A percentile compares a stretch with the other conserved stretches of the same genome.
Evolutionary conservation across 2,113 vertebrate genomes (phyloP).

Genomic region (Gambusia holbrooki): DNA sequence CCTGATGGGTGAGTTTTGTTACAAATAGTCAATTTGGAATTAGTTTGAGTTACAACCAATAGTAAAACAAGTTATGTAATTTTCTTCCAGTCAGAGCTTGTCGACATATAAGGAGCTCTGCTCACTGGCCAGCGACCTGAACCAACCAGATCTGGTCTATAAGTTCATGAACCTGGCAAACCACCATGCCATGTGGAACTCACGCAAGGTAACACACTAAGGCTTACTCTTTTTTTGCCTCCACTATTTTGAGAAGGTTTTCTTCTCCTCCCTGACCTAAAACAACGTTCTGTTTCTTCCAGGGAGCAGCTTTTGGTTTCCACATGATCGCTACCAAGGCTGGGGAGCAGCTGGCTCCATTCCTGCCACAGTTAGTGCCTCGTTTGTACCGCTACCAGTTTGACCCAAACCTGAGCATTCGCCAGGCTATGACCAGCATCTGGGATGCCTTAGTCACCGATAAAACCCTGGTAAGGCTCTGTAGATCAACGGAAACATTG

Average conservation of each 20-base stretch:
- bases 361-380: constrained; percentile 92
- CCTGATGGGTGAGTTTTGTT: constrained; percentile 89
- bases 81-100: constrained; percentile 86
- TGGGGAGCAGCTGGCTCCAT: constrained; percentile 93
- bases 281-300: constrained; percentile 14
- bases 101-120: constrained; percentile 99
- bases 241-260: no score
- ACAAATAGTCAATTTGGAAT: not conserved
- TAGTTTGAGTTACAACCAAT: no score
- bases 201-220: constrained; percentile 88
- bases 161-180: constrained; percentile 99
- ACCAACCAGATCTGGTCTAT: constrained; percentile 96
- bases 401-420: constrained; percentile 94
- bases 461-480: constrained; percentile 84
- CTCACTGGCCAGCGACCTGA: constrained; percentile 96
- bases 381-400: constrained; percentile 98
- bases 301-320: constrained; percentile 99
- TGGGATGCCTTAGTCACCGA: constrained; percentile 96
- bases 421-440: constrained; percentile 98
- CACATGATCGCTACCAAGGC: constrained; percentile 95
- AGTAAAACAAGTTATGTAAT: not conserved
- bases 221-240: not conserved
- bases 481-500: no score
- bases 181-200: constrained; percentile 99
- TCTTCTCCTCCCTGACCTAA: not conserved